Evolutionary conservation across 2,113 vertebrate species (phyloP).

Genomic region (Rafetus swinhoei): DNA sequence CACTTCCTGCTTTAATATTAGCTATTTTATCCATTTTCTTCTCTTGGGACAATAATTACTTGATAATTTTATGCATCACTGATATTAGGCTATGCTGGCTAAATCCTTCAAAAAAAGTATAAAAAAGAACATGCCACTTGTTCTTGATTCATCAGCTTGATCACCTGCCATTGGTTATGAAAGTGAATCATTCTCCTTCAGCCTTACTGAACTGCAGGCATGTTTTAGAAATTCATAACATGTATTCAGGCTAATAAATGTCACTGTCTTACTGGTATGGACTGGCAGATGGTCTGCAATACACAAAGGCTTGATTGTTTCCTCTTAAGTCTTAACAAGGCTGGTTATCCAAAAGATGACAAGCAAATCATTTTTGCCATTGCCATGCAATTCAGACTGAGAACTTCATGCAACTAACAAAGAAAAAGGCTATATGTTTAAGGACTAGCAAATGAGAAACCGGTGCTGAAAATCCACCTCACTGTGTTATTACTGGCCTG

Average conservation of each 20-base stretch:
- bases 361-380: not conserved
- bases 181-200: not conserved
- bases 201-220: not conserved
- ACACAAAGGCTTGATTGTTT: not conserved
- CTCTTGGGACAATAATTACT: not conserved
- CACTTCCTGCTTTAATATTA: not conserved
- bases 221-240: not conserved
- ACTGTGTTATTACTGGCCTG: not conserved
- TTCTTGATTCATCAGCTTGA: not conserved
- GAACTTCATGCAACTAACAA: not conserved
- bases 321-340: not conserved
- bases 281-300: not conserved
- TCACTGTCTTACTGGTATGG: not conserved
- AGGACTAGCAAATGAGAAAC: not conserved
- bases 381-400: not conserved
- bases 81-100: not conserved
- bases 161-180: not conserved
- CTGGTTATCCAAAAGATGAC: not conserved
- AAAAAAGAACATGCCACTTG: not conserved
- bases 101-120: not conserved
- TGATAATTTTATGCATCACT: not conserved
- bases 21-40: not conserved
- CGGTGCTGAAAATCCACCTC: rapidly evolving
- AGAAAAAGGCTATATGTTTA: not conserved
- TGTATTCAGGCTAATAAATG: not conserved